A percentile compares a stretch with the other conserved stretches of the same genome.
Evolutionary conservation across 1,140 invertebrate species (phyloP).

Genomic region (Drosophila pruinosa): DNA sequence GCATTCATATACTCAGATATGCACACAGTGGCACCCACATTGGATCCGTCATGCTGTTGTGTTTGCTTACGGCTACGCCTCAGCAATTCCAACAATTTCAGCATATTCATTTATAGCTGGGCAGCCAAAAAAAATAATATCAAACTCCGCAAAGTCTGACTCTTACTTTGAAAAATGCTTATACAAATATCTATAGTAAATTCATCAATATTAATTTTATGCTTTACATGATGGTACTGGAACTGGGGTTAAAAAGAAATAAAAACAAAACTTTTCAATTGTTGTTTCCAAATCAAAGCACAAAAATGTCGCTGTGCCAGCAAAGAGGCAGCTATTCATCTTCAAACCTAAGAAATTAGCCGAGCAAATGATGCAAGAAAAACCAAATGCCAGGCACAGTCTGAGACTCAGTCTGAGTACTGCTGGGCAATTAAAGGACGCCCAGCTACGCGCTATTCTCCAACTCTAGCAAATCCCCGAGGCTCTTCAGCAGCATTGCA

Average conservation of each 20-base stretch:
- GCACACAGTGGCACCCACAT: constrained; percentile 15
- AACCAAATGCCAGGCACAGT: constrained; percentile 70
- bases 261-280: constrained; percentile 39
- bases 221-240: too few relatives aligned
- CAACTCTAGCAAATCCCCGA: neutral
- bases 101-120: neutral
- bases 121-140: neutral
- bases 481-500: constrained; percentile 18
- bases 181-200: neutral
- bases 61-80: constrained; percentile 13
- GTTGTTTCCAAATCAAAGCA: constrained; percentile 57
- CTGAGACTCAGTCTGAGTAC: neutral
- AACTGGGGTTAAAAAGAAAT: neutral
- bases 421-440: constrained; percentile 58
- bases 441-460: constrained; percentile 1
- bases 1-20: constrained; percentile 1
- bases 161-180: neutral
- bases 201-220: neutral
- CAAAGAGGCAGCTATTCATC: constrained; percentile 18
- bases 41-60: constrained; percentile 3
- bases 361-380: constrained; percentile 68
- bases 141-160: neutral
- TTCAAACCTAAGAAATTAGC: constrained; percentile 66
- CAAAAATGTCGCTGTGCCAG: constrained; percentile 35
- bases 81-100: constrained; percentile 4